Conservation (phyloP, 1,140 invertebrate species). For the Drosophila pseudoobscura region DNA sequence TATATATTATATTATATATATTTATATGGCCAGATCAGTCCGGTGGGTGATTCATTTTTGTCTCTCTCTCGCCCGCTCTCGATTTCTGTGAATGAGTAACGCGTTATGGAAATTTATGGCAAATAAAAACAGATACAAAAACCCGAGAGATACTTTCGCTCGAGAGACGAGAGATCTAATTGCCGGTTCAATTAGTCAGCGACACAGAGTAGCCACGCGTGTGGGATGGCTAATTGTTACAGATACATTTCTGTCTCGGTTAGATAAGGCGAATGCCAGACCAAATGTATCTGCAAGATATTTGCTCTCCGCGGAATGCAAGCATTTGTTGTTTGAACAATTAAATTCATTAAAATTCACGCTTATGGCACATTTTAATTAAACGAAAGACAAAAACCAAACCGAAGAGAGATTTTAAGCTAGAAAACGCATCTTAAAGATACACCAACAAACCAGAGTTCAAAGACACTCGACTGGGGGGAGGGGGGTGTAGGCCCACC, state of each 20-base stretch:
- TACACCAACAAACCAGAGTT: constrained; percentile 9
- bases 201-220: constrained; percentile 25
- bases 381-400: constrained; percentile 32
- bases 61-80: constrained; percentile 23
- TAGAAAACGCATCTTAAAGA: constrained; percentile 42
- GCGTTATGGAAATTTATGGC: constrained; percentile 71
- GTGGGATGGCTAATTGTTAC: constrained; percentile 17
- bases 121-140: constrained; percentile 34
- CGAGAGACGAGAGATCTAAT: constrained; percentile 40
- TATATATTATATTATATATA: constrained; percentile 1
- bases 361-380: constrained; percentile 78
- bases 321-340: constrained; percentile 50
- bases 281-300: neutral
- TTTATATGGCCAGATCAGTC: constrained; percentile 17
- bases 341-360: constrained; percentile 76
- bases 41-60: constrained; percentile 57
- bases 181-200: constrained; percentile 57
- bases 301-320: constrained; percentile 13
- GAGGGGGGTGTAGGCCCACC: no score
- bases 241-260: constrained; percentile 3
- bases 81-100: constrained; percentile 54
- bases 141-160: constrained; percentile 57
- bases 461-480: neutral
- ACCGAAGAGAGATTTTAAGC: constrained; percentile 12
- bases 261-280: constrained; percentile 12